phyloP scores from a whole-genome alignment of 2,888 invertebrate species.

The Andrena dorsata region DNA sequence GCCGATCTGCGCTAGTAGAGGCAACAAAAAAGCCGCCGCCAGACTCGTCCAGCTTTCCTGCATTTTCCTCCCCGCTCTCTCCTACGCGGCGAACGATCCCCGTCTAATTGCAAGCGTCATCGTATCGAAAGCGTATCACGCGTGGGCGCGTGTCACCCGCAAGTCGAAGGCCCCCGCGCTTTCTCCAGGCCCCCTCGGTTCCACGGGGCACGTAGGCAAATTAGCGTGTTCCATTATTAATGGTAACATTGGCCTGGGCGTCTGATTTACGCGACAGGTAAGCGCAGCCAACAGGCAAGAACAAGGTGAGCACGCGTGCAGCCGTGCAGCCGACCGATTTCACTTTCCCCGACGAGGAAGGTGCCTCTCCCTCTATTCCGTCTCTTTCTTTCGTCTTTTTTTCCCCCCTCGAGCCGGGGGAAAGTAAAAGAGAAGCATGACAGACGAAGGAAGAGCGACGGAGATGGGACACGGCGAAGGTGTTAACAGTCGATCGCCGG shows the following conservation, averaged over 20 bases:
- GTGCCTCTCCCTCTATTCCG: slow-evolving; percentile 70
- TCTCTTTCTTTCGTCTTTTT: slow-evolving; percentile 54
- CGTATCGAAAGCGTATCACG: not conserved
- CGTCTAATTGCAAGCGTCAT: not conserved
- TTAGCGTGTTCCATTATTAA: slow-evolving; percentile 63
- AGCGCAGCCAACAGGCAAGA: slow-evolving; percentile 56
- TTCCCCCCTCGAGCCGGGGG: slow-evolving; percentile 54
- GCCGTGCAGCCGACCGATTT: slow-evolving; percentile 75
- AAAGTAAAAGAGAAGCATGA: slow-evolving; percentile 71
- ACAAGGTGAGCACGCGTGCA: slow-evolving; percentile 74
- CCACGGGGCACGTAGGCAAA: slow-evolving; percentile 30
- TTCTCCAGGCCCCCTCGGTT: slow-evolving; percentile 26
- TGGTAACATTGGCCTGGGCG: slow-evolving; percentile 62
- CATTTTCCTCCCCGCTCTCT: slow-evolving; percentile 9
- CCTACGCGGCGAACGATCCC: not conserved
- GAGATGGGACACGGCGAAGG: slow-evolving; percentile 48
- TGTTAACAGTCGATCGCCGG: slow-evolving; percentile 66
- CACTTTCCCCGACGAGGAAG: slow-evolving; percentile 80
- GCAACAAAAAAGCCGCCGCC: not conserved
- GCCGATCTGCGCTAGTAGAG: not conserved
- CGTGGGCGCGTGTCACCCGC: not conserved
- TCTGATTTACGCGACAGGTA: slow-evolving; percentile 74
- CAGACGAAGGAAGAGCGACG: not conserved
- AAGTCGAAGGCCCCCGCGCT: not conserved
- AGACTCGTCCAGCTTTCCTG: not conserved